Evolutionary conservation across 2,113 vertebrate genomes (phyloP), one percentile per base, ranked within the genome.

Genomic region (Gallinago jamesoni): DNA sequence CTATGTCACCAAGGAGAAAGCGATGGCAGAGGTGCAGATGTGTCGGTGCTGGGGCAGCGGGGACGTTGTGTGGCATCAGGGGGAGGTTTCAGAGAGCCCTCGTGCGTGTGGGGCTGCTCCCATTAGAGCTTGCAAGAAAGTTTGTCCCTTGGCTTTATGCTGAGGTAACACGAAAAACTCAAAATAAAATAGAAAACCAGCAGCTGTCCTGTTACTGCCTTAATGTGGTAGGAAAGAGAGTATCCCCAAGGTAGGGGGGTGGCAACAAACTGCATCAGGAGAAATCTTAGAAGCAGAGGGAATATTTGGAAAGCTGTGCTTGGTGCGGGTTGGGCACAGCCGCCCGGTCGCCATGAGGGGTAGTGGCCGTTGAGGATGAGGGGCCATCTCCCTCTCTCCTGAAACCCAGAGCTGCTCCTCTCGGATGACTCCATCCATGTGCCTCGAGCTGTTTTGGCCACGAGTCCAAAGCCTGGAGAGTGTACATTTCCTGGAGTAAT

Each of bases 401-500:
- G 37, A 57, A 87, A 80, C 48, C 63, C 41, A 14, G 48, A 72
- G 35, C 35, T 79, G 1, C 23, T 75, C 28, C 64, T 94, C 83
- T 75, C 45, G n/a, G 10, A 66, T 94, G 81, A 69, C 77, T 84
- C 89, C 82, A 12, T 94, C 89, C 16, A 14, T 75, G 72, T 68
- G 84, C 87, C 77, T 76, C 0, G 2, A 87, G 84, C 68, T 90
- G 87, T 94, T 97, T 95, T 93, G 95, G 92, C 95, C 97, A 89
- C 82, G 56, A 52, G 88, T 94, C 90, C 95, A 86, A 95, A 94
- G 87, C 93, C 97, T 94, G 83, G 75, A 80, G 94, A 95, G 92
- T 89, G 67, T 93, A 55, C 73, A 84, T 96, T 97, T 96, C 96
- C 90, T 19, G 43, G 76, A 91, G 88, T 96, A 76, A 90, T 94